Percentiles rank a stretch among this genome's conserved stretches.
Evolutionary conservation across 2,888 invertebrate genomes (phyloP).

Genomic region (Drosophila paramelanica): DNA sequence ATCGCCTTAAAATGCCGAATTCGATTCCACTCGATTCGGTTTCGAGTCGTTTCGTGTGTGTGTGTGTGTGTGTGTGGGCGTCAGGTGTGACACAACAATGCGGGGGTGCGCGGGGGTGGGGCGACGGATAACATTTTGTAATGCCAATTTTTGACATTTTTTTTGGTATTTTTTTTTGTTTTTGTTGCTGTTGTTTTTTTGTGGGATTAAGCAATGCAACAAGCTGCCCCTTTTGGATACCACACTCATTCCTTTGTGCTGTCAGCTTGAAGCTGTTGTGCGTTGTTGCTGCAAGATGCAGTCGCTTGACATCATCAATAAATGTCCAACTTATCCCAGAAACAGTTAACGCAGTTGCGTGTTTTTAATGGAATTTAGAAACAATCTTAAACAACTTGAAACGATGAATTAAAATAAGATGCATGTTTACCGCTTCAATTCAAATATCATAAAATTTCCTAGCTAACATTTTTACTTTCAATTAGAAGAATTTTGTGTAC

Average conservation of each 20-base stretch:
- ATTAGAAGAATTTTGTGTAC: too few species aligned
- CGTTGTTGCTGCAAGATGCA: not conserved
- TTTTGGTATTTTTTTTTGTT: constrained; percentile 1
- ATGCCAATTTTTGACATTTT: constrained; percentile 39
- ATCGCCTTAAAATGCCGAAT: constrained; percentile 64
- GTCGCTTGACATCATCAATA: constrained; percentile 53
- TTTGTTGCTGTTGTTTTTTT: not conserved
- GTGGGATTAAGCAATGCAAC: constrained; percentile 8
- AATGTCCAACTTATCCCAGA: constrained; percentile 39
- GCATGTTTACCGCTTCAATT: too few species aligned
- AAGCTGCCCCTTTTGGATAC: constrained; percentile 16
- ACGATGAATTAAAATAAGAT: too few species aligned
- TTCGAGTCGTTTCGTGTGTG: not conserved
- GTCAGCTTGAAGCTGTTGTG: constrained; percentile 47
- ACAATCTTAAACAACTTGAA: not conserved
- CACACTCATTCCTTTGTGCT: constrained; percentile 49
- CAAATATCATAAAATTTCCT: too few species aligned
- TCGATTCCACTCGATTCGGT: constrained; percentile 8
- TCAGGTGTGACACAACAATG: constrained; percentile 18
- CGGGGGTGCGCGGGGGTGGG: not conserved
- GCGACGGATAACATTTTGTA: constrained; percentile 31
- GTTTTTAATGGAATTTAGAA: constrained; percentile 1
- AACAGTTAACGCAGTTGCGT: constrained; percentile 45
- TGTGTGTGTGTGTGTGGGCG: constrained; percentile 36
- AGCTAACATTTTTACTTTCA: too few species aligned